Evolutionary conservation across 2,888 invertebrate genomes (phyloP).

Genomic region (Erebia aethiops): DNA sequence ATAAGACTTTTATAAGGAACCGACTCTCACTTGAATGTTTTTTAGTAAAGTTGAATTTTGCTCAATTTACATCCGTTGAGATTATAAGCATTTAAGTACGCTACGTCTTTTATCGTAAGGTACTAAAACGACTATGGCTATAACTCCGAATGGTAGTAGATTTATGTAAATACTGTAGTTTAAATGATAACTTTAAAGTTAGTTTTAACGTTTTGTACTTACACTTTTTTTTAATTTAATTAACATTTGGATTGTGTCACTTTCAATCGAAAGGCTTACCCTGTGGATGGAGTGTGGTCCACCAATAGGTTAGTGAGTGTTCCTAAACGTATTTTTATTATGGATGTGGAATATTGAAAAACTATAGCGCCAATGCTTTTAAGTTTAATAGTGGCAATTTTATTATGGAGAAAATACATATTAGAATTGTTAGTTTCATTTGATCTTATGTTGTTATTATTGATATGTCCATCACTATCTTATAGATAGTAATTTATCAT

Average conservation of each 20-base stretch:
- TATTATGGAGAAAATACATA: neutral
- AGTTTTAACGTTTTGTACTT: neutral
- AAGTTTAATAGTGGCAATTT: neutral
- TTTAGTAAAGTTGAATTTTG: slow-evolving; percentile 31
- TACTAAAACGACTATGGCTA: neutral
- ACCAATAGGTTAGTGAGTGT: neutral
- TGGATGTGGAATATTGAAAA: neutral
- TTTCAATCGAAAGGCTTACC: neutral
- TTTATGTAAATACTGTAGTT: slow-evolving; percentile 1
- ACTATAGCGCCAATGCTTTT: neutral
- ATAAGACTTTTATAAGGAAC: neutral
- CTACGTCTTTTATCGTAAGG: neutral
- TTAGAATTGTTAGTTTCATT: too few species aligned
- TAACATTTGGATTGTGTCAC: slow-evolving; percentile 5
- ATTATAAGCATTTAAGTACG: slow-evolving; percentile 42
- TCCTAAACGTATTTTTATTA: slow-evolving; percentile 1
- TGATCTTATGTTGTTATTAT: neutral
- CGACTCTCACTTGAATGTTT: neutral
- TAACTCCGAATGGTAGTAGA: neutral
- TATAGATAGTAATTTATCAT: neutral
- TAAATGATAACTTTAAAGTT: neutral
- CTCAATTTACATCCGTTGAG: slow-evolving; percentile 44
- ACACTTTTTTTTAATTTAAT: neutral
- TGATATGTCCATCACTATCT: neutral
- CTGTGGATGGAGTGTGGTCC: neutral